Base-by-base conservation (phyloP, 1,140 invertebrate genomes). In the Hydropsyche tenuis region DNA sequence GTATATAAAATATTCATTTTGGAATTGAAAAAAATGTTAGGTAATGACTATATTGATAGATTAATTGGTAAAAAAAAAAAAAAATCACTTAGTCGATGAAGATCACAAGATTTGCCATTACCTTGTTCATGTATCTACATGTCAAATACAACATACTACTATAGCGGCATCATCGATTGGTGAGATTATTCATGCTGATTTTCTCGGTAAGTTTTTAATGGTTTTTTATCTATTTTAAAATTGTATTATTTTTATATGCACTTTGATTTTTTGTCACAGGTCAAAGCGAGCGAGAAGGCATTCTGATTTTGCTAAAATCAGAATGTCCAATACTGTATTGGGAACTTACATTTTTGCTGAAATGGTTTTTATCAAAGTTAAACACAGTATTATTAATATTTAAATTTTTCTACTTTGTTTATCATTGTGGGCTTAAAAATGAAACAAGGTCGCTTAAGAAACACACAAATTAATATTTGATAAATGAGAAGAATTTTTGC, bases 251-350 rank as follows among this genome's bases (percentile, higher is more conserved):
- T 63, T 65, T 20, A 63, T 65, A 65, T 45, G 63, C 63, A 65
- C 63, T 65, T 65, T 65, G 63, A 65, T 65, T 16, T 63, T 45
- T 65, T 9, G 30, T 30, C 30, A 18, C 63, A 65, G 63, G 30
- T 60, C 4, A n/a, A n/a, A 4, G 1, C 5, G 22, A 23, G 56
- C 18, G 22, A 25, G 16, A 18, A 53, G 9, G 48, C 20, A 53
- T 37, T 37, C 30, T 37, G 3, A 37, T 37, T 37, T 37, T 37
- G 9, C 30, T 4, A 37, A 3, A 37, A 37, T 9, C 3, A 37
- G 30, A 37, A 37, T 37, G 30, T 37, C 9, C 30, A 4, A 37
- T 4, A 37, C 3, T 4, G 3, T 37, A 37, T 37, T 37, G n/a
- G n/a, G n/a, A n/a, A n/a, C n/a, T n/a, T n/a, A n/a, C n/a, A n/a